Percentiles rank a stretch among this genome's conserved stretches.
Conservation (phyloP, 2,797 vertebrate species). For the Dendrocincla fuliginosa region DNA sequence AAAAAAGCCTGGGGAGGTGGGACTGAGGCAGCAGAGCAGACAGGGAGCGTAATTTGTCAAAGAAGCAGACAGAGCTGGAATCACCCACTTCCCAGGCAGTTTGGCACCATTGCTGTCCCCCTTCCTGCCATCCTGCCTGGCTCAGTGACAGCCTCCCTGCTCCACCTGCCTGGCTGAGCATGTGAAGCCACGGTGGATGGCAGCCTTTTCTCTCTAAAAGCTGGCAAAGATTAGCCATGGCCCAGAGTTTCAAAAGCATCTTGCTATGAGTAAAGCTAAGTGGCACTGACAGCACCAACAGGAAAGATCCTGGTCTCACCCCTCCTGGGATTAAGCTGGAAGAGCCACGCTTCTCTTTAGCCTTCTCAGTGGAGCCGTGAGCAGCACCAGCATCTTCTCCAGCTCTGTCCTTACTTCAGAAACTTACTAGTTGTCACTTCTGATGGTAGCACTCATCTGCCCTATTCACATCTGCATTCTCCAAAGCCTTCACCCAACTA, state of each 20-base stretch:
- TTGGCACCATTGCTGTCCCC: background rate
- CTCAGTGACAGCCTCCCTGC: background rate
- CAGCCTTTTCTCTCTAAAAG: background rate
- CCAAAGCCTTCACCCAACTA: background rate
- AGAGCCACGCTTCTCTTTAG: background rate
- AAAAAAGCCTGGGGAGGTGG: background rate
- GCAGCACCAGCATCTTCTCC: background rate
- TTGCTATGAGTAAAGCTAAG: background rate
- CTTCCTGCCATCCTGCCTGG: background rate
- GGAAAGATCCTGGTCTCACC: background rate
- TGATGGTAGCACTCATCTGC: background rate
- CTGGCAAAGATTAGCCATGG: background rate
- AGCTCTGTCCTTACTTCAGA: background rate
- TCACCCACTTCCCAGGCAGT: background rate
- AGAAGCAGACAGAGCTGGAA: background rate
- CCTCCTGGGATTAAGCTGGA: background rate
- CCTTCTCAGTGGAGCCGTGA: background rate
- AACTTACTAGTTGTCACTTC: background rate
- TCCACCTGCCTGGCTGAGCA: background rate
- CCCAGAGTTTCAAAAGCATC: background rate
- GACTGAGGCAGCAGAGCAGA: background rate
- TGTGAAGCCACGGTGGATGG: rapidly evolving
- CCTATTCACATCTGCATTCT: background rate
- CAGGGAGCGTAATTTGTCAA: background rate
- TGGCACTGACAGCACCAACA: background rate